Base-by-base conservation (phyloP, 1,140 invertebrate genomes). In the Meloidogyne chitwoodi region DNA sequence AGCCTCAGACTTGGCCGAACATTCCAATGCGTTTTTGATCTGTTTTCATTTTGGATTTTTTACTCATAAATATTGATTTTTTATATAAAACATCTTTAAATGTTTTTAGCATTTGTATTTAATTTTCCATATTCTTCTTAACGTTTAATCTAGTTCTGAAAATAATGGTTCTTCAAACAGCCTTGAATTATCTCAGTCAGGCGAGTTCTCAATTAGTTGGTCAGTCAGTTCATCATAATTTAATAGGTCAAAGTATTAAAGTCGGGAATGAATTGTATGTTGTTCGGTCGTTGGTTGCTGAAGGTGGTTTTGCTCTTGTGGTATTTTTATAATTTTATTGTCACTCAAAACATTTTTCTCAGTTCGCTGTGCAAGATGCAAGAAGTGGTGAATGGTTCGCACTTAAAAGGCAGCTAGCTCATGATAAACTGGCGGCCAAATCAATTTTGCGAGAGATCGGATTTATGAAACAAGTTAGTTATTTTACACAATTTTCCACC, bases 251-350 rank as follows among this genome's bases (percentile, higher is more conserved):
- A 72, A 79, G 71, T 1, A 69, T 85, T n/a, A 74, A 82, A 24
- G 75, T 85, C 24, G 84, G 80, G 6, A 75, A 73, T 29, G 44
- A 68, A 26, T 70, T 48, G 38, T 65, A 83, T 22, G 66, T 48
- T 14, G 68, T 86, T 44, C 68, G 78, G 1, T 73, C 78, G 5
- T 70, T 85, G 19, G 48, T 85, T 24, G 83, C 83, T 11, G 83
- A 85, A 79, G 84, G 84, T 10, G 84, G 84, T 5, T 85, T 79
- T 68, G 84, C 85, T 19, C 61, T 87, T 24, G 85, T 85, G 48
- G 48, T 56, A 56, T 56, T n/a, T 16, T n/a, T 4, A 56, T n/a
- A 8, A 22, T 56, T 56, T 44, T 22, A 56, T 56, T 56, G 8
- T 48, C 16, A 19, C 10, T 56, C 0, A 56, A 56, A 8, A 22